Conservation (phyloP, 2,797 vertebrate genomes). For the Anas bernieri region DNA sequence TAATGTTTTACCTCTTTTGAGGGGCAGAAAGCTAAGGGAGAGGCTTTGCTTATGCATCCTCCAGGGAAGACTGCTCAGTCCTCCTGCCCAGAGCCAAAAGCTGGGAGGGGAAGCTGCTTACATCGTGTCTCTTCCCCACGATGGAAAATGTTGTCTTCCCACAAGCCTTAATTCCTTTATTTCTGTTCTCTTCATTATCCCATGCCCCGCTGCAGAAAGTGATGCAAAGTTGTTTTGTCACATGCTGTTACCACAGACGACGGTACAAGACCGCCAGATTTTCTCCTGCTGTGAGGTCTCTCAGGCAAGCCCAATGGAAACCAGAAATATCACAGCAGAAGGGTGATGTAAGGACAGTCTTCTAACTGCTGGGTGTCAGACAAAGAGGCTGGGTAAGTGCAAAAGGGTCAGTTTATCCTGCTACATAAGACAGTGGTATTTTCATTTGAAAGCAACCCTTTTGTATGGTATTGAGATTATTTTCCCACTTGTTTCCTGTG, state of each 20-base stretch:
- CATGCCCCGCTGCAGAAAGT: neutral
- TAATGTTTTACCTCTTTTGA: neutral
- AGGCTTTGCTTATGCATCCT: neutral
- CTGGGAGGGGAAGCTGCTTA: neutral
- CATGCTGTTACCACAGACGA: neutral
- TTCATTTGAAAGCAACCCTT: neutral
- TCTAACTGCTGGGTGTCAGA: neutral
- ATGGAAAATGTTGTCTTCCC: neutral
- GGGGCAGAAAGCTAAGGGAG: neutral
- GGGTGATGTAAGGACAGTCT: neutral
- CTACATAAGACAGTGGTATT: neutral
- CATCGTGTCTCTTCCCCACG: rapidly evolving
- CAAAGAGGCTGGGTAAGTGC: neutral
- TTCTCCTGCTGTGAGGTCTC: conserved; percentile 1
- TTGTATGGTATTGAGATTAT: neutral
- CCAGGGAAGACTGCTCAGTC: neutral
- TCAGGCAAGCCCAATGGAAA: neutral
- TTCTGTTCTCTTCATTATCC: neutral
- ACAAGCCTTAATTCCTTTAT: neutral
- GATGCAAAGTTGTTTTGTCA: neutral
- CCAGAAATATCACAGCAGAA: neutral
- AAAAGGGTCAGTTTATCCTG: neutral
- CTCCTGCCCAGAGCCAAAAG: neutral
- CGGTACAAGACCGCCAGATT: neutral
- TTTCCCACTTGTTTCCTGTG: neutral